Evolutionary conservation across 2,797 vertebrate species (phyloP).

Genomic region (Melopsittacus undulatus): DNA sequence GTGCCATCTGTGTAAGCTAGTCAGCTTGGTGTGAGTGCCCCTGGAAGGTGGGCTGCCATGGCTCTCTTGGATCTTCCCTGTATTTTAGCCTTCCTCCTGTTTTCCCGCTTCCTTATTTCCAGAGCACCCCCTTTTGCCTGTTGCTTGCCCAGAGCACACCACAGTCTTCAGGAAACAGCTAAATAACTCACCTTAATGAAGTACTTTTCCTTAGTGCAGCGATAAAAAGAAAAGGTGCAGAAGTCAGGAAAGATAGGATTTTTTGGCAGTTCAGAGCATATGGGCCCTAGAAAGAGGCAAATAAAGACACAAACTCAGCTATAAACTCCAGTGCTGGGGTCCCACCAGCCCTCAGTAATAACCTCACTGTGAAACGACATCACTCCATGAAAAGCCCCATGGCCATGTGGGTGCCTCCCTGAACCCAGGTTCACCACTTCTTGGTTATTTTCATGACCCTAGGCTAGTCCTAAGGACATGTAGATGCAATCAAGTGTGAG

Average conservation of each 20-base stretch:
- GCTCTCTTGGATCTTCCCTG: background rate
- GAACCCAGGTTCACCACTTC: background rate
- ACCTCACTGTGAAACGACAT: background rate
- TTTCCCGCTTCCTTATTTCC: background rate
- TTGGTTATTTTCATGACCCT: background rate
- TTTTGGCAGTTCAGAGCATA: slow-evolving; percentile 43
- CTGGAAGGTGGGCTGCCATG: background rate
- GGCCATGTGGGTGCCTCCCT: background rate
- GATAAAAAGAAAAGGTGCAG: slow-evolving; percentile 65
- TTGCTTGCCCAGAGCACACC: background rate
- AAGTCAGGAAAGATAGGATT: slow-evolving; percentile 30
- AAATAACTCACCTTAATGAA: slow-evolving; percentile 65
- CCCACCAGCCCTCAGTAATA: background rate
- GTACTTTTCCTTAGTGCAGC: slow-evolving; percentile 50
- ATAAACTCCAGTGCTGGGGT: background rate
- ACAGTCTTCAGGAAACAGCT: background rate
- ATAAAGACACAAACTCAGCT: background rate
- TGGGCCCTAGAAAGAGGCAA: slow-evolving; percentile 38
- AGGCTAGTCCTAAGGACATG: background rate
- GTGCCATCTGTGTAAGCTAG: background rate
- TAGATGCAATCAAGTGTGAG: background rate
- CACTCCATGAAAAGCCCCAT: background rate
- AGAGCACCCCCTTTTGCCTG: background rate
- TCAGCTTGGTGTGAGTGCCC: background rate
- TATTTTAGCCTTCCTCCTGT: background rate